phyloP scores from a whole-genome alignment of 2,113 vertebrate genomes.

The Heteronetta atricapilla region DNA sequence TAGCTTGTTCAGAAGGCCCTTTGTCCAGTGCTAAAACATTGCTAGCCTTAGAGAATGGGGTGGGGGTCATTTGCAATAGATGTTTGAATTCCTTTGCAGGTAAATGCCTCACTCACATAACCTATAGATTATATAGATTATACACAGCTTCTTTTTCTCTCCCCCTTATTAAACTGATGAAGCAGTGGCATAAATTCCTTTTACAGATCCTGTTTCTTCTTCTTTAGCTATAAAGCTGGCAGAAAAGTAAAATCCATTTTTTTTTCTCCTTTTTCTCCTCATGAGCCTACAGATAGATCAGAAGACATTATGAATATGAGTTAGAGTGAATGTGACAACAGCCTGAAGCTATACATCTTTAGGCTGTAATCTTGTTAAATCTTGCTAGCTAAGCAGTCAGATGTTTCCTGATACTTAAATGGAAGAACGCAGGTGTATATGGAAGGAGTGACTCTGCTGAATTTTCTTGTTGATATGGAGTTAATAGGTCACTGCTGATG shows the following conservation, averaged over 20 bases:
- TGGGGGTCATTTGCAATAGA: not conserved
- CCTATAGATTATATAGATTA: not conserved
- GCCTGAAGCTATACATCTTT: constrained; percentile 30
- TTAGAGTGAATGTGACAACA: constrained; percentile 46
- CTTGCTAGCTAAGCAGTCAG: constrained; percentile 52
- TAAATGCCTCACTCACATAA: not conserved
- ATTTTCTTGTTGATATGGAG: not conserved
- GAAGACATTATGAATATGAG: constrained; percentile 31
- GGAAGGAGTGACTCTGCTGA: not conserved
- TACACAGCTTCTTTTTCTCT: not conserved
- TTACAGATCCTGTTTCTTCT: not conserved
- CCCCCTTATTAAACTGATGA: not conserved
- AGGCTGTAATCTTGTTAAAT: constrained; percentile 50
- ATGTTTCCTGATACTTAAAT: not conserved
- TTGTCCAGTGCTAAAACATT: not conserved
- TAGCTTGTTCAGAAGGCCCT: not conserved
- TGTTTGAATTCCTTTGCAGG: not conserved
- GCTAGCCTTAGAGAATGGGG: not conserved
- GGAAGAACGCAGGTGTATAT: constrained; percentile 23
- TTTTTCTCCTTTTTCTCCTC: not conserved
- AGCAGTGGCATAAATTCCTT: constrained; percentile 1
- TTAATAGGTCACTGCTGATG: constrained; percentile 9
- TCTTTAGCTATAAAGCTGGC: not conserved
- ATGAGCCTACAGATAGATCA: constrained; percentile 9
- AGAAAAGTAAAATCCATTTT: not conserved